Percentiles rank a stretch among this genome's conserved stretches.
phyloP scores from a whole-genome alignment of 2,113 vertebrate species.

The Eurystomus gularis region DNA sequence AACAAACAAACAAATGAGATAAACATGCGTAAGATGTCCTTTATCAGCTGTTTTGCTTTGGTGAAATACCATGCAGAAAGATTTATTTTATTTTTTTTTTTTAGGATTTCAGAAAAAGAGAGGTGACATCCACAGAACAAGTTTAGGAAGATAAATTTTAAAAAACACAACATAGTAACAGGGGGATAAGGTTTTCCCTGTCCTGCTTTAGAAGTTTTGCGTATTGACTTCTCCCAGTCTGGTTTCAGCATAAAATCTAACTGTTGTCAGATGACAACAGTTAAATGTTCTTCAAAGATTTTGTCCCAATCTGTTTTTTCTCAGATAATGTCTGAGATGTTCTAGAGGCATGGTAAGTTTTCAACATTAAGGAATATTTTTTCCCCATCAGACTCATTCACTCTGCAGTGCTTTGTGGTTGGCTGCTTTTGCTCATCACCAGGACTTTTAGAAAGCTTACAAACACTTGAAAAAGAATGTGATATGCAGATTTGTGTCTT shows the following conservation, averaged over 20 bases:
- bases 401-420: background rate
- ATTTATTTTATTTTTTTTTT: background rate
- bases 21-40: background rate
- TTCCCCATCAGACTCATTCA: background rate
- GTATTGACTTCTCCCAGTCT: background rate
- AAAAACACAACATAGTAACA: background rate
- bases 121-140: background rate
- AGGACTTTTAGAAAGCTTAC: background rate
- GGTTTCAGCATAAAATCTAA: background rate
- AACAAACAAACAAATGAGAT: conserved; percentile 5
- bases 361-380: background rate
- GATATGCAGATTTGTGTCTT: background rate
- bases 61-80: background rate
- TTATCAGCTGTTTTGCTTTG: background rate
- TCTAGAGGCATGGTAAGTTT: background rate
- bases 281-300: background rate
- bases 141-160: background rate
- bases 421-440: background rate
- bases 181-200: background rate
- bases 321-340: background rate
- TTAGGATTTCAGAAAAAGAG: background rate
- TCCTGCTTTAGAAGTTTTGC: background rate
- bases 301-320: background rate
- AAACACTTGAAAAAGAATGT: background rate
- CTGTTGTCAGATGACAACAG: background rate